Evolutionary conservation across 2,888 invertebrate genomes (phyloP).

Genomic region (Rhorus exstirpatorius): DNA sequence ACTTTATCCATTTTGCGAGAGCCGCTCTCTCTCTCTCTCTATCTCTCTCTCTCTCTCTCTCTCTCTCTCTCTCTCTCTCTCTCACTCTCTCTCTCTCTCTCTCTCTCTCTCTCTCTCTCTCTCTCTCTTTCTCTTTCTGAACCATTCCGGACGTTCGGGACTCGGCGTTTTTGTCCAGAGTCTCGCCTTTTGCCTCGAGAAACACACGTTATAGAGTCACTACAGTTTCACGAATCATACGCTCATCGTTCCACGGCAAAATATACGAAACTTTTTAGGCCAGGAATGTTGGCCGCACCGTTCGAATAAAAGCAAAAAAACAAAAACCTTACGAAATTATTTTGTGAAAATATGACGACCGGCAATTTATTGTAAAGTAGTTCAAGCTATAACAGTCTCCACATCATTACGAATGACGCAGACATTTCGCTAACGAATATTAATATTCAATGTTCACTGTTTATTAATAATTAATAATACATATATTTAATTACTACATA

Average conservation of each 20-base stretch:
- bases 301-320: slow-evolving; percentile 9
- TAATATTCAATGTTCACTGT: too few relatives aligned
- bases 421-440: too few relatives aligned
- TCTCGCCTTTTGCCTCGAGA: slow-evolving; percentile 57
- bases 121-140: slow-evolving; percentile 44
- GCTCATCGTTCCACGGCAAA: slow-evolving; percentile 36
- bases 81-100: slow-evolving; percentile 28
- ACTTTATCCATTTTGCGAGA: slow-evolving; percentile 75
- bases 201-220: slow-evolving; percentile 50
- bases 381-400: neutral
- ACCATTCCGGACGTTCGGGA: slow-evolving; percentile 59
- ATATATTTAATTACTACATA: too few relatives aligned
- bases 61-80: slow-evolving; percentile 43
- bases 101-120: too few relatives aligned
- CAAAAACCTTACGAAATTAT: neutral
- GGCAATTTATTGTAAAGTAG: neutral
- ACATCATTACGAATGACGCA: neutral
- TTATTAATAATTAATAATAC: too few relatives aligned
- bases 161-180: slow-evolving; percentile 50
- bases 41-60: too few relatives aligned
- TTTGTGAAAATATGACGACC: neutral
- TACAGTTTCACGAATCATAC: slow-evolving; percentile 38
- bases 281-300: neutral
- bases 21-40: too few relatives aligned
- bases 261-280: slow-evolving; percentile 40